A percentile compares a stretch with the other conserved stretches of the same genome.
Evolutionary conservation across 2,888 invertebrate species (phyloP).

Genomic region (Drosophila melanocephala): DNA sequence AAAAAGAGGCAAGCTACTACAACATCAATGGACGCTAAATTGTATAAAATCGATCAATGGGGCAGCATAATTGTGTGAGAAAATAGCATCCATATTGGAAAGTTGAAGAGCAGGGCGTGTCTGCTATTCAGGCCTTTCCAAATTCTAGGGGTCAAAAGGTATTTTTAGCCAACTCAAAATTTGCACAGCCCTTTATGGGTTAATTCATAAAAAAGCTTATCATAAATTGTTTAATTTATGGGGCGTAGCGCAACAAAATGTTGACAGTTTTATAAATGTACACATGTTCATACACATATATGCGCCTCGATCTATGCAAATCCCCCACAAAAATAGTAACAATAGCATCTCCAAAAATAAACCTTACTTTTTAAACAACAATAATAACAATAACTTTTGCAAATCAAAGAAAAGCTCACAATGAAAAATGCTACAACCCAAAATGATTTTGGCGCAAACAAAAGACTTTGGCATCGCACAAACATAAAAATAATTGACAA

Average conservation of each 20-base stretch:
- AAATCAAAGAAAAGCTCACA: conserved; percentile 44
- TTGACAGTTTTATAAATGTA: conserved; percentile 67
- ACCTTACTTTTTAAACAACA: conserved; percentile 37
- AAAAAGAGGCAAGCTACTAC: conserved; percentile 32
- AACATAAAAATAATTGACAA: conserved; percentile 80
- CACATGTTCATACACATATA: conserved; percentile 2
- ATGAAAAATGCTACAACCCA: conserved; percentile 44
- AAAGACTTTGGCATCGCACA: conserved; percentile 64
- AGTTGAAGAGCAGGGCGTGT: conserved; percentile 71
- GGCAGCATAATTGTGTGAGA: conserved; percentile 78
- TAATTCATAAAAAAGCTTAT: conserved; percentile 33
- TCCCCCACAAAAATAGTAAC: conserved; percentile 38
- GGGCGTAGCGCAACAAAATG: conserved; percentile 64
- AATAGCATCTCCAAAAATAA: conserved; percentile 61
- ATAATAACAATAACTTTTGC: conserved; percentile 40
- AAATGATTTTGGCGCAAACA: conserved; percentile 59
- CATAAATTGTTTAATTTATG: conserved; percentile 71
- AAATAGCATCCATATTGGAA: conserved; percentile 73
- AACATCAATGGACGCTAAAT: conserved; percentile 57
- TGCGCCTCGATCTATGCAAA: conserved; percentile 56
- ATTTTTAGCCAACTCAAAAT: conserved; percentile 48
- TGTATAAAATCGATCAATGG: conserved; percentile 74
- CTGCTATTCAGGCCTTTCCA: conserved; percentile 62
- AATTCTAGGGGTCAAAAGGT: conserved; percentile 74
- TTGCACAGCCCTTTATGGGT: conserved; percentile 50